Evolutionary conservation across 2,888 invertebrate genomes (phyloP), one percentile per base, ranked within the genome.

Genomic region (Ophioninae sp.): DNA sequence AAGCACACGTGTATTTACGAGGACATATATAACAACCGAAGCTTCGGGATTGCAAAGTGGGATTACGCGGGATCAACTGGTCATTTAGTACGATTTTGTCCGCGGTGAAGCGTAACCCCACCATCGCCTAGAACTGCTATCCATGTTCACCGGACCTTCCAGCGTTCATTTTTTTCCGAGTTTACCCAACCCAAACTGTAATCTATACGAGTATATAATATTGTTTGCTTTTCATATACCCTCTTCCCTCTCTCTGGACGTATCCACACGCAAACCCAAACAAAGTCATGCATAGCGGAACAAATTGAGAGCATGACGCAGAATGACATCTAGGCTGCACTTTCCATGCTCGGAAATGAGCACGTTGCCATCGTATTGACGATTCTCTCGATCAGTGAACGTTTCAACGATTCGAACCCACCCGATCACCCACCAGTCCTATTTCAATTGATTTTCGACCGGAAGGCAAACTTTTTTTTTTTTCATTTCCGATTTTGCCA

Each of bases 111-210:
- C 72, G 72, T 58, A 65, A 56, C 69, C 30, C 59, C 65, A 58
- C 59, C 65, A 58, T 63, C 44, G 63, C 63, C 51, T 59, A 41
- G 56, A 39, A 7, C 56, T 71, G 64, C 58, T 79, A 71, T 79
- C 64, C 22, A 22, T 59, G 67, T 67, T 59, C 76, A 44, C 87
- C 56, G 67, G 30, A 59, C 63, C 61, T 83, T 90, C 91, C 90
- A 89, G 85, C 88, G 88, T 87, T 90, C 90, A 91, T 90, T 91
- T 91, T 91, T 91, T 91, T 91, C 79, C 87, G 88, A 89, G 89
- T 90, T 80, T 39, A 68, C 41, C 68, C 59, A 6, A 8, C 37
- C n/a, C 1, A 20, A 61, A 41, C 73, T 73, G 13, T n/a, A 73
- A 41, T 44, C 20, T 73, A 64, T 37, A 51, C 64, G 30, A 20